Conservation (phyloP, 2,113 vertebrate species). For the Alces alces region DNA sequence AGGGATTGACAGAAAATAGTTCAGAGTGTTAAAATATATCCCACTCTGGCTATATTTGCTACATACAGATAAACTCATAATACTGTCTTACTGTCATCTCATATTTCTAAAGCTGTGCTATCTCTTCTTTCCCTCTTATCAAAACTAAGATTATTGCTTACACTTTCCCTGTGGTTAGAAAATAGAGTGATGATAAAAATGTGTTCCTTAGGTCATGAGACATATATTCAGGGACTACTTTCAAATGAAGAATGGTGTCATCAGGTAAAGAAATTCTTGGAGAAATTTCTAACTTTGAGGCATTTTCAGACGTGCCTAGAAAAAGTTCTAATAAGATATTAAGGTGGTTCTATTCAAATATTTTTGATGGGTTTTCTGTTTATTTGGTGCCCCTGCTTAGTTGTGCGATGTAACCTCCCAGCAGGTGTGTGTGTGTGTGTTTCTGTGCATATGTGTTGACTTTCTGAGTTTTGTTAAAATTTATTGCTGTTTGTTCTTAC, state of each 20-base stretch:
- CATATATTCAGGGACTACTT: neutral
- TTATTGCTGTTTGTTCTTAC: neutral
- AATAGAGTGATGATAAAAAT: neutral
- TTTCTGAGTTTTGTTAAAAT: slow-evolving; percentile 4
- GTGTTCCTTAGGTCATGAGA: neutral
- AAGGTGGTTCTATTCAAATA: neutral
- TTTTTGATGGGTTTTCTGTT: neutral
- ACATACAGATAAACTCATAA: neutral
- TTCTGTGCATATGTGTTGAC: neutral
- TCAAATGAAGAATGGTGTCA: neutral
- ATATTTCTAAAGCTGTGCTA: neutral
- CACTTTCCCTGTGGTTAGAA: neutral
- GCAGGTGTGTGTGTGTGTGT: neutral
- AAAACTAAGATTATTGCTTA: neutral
- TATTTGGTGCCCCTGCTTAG: neutral
- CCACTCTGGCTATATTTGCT: neutral
- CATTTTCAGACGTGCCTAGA: neutral
- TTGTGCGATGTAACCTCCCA: neutral
- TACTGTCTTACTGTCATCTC: neutral
- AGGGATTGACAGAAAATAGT: neutral
- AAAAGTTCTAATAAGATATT: neutral
- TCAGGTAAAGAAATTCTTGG: neutral
- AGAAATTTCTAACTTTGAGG: neutral
- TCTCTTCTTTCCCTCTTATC: neutral
- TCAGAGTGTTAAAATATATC: neutral